Base-by-base conservation (phyloP, 2,797 vertebrate species). In the Nannoperca obscura region DNA sequence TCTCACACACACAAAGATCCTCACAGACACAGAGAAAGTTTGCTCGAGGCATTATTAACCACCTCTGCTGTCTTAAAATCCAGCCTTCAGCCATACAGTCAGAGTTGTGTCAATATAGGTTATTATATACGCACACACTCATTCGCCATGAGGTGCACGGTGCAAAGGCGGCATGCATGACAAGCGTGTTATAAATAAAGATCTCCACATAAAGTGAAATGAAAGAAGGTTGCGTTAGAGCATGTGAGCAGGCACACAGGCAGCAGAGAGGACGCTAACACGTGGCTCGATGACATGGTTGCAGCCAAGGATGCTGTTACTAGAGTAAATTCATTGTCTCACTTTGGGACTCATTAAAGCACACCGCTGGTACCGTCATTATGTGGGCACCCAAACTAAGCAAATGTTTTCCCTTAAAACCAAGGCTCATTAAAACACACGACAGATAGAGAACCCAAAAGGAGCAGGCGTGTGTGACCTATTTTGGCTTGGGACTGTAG, bases 301-400 rank as follows among this genome's bases (percentile, higher is more conserved):
- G 74, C 71, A 82, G 78, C 70, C 63, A 22, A 78, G 57, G 74
- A 73, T 47, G 62, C 64, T 66, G 84, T 74, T 72, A 71, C 75
- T 30, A 52, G 73, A 80, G 66, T 69, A 71, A 80, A 85, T 77
- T 76, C 77, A 71, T 65, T n/a, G 82, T 85, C 72, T 86, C 90
- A 82, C 81, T 87, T n/a, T 78, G 88, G 89, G 88, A 89, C 82
- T 88, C 88, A 82, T 90, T 91, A 91, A 74, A 76, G 58, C 65
- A 3, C 74, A 69, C 80, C 9, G 70, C 62, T 60, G 62, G 80
- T 55, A 40, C 66, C 53, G 79, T 73, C 78, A 75, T 88, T 79
- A 84, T 60, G 58, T 76, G 78, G 69, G 83, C 65, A 63, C 82
- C 81, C 66, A 82, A 87, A 89, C 55, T 74, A 74, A 80, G 75